Conservation (phyloP, 2,113 vertebrate genomes). For the Notiomystis cincta region DNA sequence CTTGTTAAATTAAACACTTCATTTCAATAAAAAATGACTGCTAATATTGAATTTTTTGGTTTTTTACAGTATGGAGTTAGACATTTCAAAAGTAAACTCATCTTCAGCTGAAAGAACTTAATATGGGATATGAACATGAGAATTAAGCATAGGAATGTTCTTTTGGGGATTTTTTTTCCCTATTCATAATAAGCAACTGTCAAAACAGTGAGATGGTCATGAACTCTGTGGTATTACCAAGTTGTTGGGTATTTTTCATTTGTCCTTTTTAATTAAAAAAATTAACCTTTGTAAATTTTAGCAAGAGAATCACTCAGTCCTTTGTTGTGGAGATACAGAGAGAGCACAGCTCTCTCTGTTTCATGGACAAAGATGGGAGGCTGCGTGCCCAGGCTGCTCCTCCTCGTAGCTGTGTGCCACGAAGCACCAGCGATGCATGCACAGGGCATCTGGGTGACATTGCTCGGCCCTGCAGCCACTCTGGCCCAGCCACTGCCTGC, state of each 20-base stretch:
- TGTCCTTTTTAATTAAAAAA: not conserved
- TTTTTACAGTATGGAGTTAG: not conserved
- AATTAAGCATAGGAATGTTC: not conserved
- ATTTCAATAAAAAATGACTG: not conserved
- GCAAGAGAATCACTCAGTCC: not conserved
- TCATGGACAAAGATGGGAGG: not conserved
- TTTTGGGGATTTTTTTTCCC: not conserved
- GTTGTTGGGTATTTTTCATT: not conserved
- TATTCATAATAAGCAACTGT: not conserved
- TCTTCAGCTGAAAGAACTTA: not conserved
- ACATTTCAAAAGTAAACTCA: not conserved
- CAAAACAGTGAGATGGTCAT: not conserved
- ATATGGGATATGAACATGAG: not conserved
- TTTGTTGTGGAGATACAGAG: not conserved
- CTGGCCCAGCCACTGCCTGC: not conserved
- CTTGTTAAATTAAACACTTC: not conserved
- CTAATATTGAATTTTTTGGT: not conserved
- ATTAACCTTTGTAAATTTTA: not conserved
- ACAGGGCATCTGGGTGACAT: not conserved
- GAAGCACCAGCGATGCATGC: not conserved
- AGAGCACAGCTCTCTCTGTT: not conserved
- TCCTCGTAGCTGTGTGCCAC: fast-evolving
- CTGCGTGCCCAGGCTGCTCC: not conserved
- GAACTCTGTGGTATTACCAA: not conserved
- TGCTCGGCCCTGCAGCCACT: not conserved